These are phyloP conservation scores for Chrysopa pallens DNA, from an alignment of 1,140 invertebrate genomes.

Conservation along the genomic window DNA sequence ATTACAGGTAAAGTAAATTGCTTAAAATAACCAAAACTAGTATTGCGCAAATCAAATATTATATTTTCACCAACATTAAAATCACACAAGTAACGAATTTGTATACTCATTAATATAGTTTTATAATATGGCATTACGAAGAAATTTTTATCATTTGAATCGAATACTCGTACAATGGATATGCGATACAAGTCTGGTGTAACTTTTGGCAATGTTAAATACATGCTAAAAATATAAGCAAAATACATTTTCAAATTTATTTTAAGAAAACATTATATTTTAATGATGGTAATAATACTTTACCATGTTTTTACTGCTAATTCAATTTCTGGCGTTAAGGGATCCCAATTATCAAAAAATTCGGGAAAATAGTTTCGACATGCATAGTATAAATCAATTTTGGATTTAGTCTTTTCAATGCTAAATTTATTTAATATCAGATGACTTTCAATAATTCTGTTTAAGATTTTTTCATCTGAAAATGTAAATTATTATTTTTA, in stretches of 20 bases:
- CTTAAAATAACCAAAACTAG: not conserved
- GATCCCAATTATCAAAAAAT: not conserved
- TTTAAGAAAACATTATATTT: not conserved
- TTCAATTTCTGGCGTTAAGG: not conserved
- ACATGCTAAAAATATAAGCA: not conserved
- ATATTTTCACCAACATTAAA: not conserved
- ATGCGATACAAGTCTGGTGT: not conserved
- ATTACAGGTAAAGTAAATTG: not conserved
- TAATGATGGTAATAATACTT: too few species aligned
- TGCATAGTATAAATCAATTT: not conserved
- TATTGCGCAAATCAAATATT: not conserved
- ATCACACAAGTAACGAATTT: not conserved
- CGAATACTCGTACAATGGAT: not conserved
- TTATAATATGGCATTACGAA: not conserved
- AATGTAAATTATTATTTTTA: not conserved
- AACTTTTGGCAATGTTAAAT: not conserved
- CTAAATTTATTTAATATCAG: not conserved
- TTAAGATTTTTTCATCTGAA: not conserved
- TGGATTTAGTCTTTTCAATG: not conserved
- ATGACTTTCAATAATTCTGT: not conserved
- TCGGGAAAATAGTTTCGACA: not conserved
- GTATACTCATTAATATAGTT: not conserved
- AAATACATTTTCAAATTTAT: not conserved
- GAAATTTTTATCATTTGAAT: not conserved
- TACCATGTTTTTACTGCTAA: not conserved